Evolutionary conservation across 1,140 invertebrate species (phyloP), one percentile per base, ranked within the genome.

Genomic region (Capitella teleta): DNA sequence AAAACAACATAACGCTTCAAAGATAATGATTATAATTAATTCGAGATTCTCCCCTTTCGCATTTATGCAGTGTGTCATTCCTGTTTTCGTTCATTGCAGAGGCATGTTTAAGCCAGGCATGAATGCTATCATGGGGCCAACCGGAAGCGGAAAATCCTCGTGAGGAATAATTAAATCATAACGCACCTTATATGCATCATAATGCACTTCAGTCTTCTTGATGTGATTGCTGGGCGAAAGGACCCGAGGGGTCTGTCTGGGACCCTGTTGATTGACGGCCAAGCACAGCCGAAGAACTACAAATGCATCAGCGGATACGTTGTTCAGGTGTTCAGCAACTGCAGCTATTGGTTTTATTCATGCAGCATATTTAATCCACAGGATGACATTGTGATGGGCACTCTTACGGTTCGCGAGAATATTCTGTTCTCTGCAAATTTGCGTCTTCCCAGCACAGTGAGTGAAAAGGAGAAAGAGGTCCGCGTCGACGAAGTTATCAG

Each of bases 401-500:
- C 49, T 26, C 45, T 59, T 25, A 58, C 55, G 2, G 56, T 59
- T 2, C 28, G 46, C 19, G 70, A 72, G 45, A 72, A 72, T 49
- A 61, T 72, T 45, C 38, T 55, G 24, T 72, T 72, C 52, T 72
- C 70, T 12, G 68, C 70, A 5, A 47, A 58, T 14, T 56, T 72
- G 2, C 56, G 70, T 19, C 55, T 72, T 6, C 60, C 61, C 23
- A 42, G 28, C 3, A 26, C 46, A 23, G 51, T 63, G 2, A 47
- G 51, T 2, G 32, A 54, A n/a, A 32, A 44, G 30, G 60, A 65
- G 32, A 56, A 63, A 44, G 52, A 60, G 10, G 36, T 54, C 5
- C 47, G 60, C 49, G 90, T 98, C 0, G 83, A 94, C 54, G 83
- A 93, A 74, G 87, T 95, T 21, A 87, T 95, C 48, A 73, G 78